Percentiles rank a stretch among this genome's conserved stretches.
phyloP scores from a whole-genome alignment of 2,888 invertebrate species.

The Leptinotarsa peninsularis region DNA sequence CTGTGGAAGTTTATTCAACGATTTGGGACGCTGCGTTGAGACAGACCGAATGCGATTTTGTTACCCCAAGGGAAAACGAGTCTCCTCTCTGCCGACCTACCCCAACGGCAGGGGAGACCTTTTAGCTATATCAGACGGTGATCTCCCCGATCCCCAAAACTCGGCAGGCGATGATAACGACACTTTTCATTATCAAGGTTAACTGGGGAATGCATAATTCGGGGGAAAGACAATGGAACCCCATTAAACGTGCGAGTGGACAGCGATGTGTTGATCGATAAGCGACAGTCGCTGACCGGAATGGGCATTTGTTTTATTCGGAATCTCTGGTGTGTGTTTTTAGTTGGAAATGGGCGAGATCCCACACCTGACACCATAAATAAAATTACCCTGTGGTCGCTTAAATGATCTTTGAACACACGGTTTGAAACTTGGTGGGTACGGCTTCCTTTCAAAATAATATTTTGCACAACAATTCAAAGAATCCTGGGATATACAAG shows the following conservation, averaged over 20 bases:
- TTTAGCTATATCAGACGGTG: constrained; percentile 50
- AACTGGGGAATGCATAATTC: constrained; percentile 46
- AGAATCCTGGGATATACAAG: too few relatives aligned
- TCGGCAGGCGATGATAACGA: constrained; percentile 55
- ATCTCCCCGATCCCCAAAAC: constrained; percentile 53
- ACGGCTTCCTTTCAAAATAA: too few relatives aligned
- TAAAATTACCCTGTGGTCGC: too few relatives aligned
- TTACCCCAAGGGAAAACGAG: constrained; percentile 55
- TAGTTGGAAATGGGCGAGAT: neutral
- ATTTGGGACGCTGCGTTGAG: constrained; percentile 53
- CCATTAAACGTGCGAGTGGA: constrained; percentile 4
- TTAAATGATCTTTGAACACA: too few relatives aligned
- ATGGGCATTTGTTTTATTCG: neutral
- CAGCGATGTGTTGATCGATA: constrained; percentile 5
- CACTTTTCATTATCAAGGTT: constrained; percentile 56
- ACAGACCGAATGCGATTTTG: constrained; percentile 55
- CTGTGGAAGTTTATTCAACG: constrained; percentile 54
- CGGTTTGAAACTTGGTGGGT: too few relatives aligned
- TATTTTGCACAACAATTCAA: too few relatives aligned
- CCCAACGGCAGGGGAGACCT: constrained; percentile 60
- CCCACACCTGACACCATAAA: constrained; percentile 3
- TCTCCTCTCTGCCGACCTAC: constrained; percentile 54
- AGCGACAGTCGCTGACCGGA: neutral
- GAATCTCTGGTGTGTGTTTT: neutral
- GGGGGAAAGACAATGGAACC: constrained; percentile 8